Percentiles rank a stretch among this genome's conserved stretches.
phyloP scores from a whole-genome alignment of 2,888 invertebrate genomes.

The Saturnia japonica region DNA sequence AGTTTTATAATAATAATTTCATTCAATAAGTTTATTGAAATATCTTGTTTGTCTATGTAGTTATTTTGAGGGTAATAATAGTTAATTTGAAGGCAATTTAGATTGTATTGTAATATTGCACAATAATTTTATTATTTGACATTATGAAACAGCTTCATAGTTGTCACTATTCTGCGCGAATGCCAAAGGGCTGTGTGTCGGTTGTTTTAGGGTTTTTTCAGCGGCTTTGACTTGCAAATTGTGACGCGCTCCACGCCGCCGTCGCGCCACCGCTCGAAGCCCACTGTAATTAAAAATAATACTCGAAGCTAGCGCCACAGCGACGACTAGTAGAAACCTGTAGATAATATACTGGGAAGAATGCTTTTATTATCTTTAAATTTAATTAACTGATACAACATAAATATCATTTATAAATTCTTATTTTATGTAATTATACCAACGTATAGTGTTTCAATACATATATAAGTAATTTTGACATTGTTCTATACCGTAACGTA shows the following conservation, averaged over 20 bases:
- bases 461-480: not conserved
- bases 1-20: too few species aligned
- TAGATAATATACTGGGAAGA: not conserved
- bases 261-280: conserved; percentile 40
- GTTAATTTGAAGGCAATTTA: not conserved
- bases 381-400: not conserved
- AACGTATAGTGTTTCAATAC: not conserved
- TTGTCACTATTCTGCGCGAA: conserved; percentile 43
- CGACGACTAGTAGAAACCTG: conserved; percentile 46
- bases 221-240: conserved; percentile 81
- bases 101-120: not conserved
- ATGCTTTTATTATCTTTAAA: not conserved
- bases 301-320: conserved; percentile 45
- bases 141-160: conserved; percentile 12
- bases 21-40: not conserved
- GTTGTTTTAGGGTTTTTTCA: conserved; percentile 80
- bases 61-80: not conserved
- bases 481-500: not conserved
- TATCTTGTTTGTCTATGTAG: too few species aligned
- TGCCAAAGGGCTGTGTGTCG: conserved; percentile 76
- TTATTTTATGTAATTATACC: not conserved
- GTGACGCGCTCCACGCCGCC: conserved; percentile 47
- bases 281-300: conserved; percentile 69
- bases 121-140: conserved; percentile 5
- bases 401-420: not conserved